These are phyloP conservation scores for Psilopsiagon aymara DNA, from an alignment of 2,113 vertebrate genomes.

Conservation along the genomic window DNA sequence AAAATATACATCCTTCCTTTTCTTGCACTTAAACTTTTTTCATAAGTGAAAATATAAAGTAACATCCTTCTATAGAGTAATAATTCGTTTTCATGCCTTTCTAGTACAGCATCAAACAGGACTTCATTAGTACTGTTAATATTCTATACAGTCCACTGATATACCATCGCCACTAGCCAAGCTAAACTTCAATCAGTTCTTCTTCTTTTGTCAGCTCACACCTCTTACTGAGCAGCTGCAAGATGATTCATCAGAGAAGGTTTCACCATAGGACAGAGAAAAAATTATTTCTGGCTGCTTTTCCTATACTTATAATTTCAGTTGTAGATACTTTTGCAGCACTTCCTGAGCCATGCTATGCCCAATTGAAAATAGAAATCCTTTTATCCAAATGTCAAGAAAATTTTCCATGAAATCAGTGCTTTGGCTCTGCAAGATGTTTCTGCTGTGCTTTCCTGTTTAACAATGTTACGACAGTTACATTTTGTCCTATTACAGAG, in stretches of 20 bases:
- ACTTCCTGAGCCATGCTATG: conserved; percentile 5
- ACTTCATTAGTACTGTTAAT: conserved; percentile 33
- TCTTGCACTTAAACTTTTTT: neutral
- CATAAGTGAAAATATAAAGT: neutral
- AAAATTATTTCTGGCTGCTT: conserved; percentile 47
- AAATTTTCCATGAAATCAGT: conserved; percentile 22
- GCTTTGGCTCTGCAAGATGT: neutral
- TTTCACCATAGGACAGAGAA: conserved; percentile 9
- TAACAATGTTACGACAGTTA: neutral
- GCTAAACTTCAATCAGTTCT: conserved; percentile 55
- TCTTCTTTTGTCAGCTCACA: conserved; percentile 48
- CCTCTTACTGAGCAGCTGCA: conserved; percentile 53
- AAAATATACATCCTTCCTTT: neutral
- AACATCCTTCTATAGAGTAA: neutral
- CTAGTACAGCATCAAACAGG: conserved; percentile 7
- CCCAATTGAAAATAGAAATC: conserved; percentile 39
- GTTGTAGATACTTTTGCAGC: conserved; percentile 14
- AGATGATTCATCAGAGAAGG: conserved; percentile 40
- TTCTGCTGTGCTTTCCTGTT: neutral
- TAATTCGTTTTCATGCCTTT: conserved; percentile 12
- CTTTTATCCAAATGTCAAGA: conserved; percentile 49
- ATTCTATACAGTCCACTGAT: conserved; percentile 2
- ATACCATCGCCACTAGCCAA: conserved; percentile 32
- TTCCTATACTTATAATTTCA: conserved; percentile 37
- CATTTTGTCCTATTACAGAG: neutral